These are phyloP conservation scores for Hippopotamyrus pictus DNA, from an alignment of 2,797 vertebrate species.

Conservation along the genomic window DNA sequence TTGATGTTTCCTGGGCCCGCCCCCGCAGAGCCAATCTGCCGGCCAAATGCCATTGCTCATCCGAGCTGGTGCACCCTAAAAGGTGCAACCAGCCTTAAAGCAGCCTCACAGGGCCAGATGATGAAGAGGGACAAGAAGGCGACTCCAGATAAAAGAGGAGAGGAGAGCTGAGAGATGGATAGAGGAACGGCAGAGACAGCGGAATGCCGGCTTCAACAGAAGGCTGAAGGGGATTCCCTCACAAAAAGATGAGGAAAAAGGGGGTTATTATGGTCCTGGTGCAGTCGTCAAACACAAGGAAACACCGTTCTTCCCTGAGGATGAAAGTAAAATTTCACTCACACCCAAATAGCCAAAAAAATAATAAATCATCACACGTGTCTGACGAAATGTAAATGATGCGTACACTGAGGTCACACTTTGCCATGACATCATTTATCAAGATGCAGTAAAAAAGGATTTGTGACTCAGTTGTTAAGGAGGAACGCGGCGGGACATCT, in stretches of 20 bases:
- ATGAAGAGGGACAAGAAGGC: slow-evolving; percentile 39
- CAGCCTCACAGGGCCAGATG: slow-evolving; percentile 42
- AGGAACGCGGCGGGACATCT: not conserved
- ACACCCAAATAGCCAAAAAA: not conserved
- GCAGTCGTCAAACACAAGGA: slow-evolving; percentile 49
- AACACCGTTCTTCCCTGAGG: not conserved
- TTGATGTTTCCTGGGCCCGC: slow-evolving; percentile 42
- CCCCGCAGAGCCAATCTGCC: slow-evolving; percentile 54
- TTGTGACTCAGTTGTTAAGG: not conserved
- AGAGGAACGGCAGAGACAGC: slow-evolving; percentile 44
- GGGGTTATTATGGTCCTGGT: slow-evolving; percentile 57
- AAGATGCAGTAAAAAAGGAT: not conserved
- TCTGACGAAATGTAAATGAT: not conserved
- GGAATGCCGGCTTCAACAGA: slow-evolving; percentile 47
- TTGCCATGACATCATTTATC: not conserved
- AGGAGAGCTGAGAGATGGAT: slow-evolving; percentile 48
- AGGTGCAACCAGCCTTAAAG: slow-evolving; percentile 61
- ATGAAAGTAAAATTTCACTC: not conserved
- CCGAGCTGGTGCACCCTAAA: slow-evolving; percentile 63
- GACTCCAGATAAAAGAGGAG: not conserved
- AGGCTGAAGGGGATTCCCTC: slow-evolving; percentile 57
- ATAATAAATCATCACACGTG: not conserved
- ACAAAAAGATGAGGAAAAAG: slow-evolving; percentile 36
- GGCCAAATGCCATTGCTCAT: slow-evolving; percentile 65
- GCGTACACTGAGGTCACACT: not conserved